Conservation (phyloP, 2,113 vertebrate genomes). For the Bufo bufo region DNA sequence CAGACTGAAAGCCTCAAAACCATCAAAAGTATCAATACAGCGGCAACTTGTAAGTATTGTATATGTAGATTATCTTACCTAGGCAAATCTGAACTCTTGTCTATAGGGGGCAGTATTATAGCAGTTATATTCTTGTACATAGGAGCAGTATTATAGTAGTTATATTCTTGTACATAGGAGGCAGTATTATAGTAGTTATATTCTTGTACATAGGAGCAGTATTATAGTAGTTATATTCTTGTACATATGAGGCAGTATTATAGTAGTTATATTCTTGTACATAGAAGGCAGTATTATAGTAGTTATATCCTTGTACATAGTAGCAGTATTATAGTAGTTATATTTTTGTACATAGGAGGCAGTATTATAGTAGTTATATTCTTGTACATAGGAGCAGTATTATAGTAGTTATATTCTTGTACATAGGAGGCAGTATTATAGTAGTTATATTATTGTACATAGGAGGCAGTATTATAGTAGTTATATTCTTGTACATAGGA, state of each 20-base stretch:
- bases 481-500: constrained; percentile 6
- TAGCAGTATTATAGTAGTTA: neutral
- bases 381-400: constrained; percentile 2
- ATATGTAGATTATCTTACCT: neutral
- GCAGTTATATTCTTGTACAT: neutral
- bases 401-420: constrained; percentile 2
- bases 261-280: neutral
- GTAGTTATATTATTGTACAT: constrained; percentile 7
- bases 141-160: neutral
- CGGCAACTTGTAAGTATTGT: too few species aligned
- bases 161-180: neutral
- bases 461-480: constrained; percentile 6
- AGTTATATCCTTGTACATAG: neutral
- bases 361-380: constrained; percentile 4
- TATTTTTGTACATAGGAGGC: constrained; percentile 9
- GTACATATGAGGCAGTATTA: neutral
- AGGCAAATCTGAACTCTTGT: neutral
- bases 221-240: constrained; percentile 7
- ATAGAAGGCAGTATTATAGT: neutral
- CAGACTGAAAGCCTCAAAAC: neutral
- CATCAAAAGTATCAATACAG: neutral
- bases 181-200: neutral
- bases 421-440: constrained; percentile 9
- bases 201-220: neutral
- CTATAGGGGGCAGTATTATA: constrained; percentile 1